Evolutionary conservation across 2,797 vertebrate species (phyloP).

Genomic region (Hyperoplus immaculatus): DNA sequence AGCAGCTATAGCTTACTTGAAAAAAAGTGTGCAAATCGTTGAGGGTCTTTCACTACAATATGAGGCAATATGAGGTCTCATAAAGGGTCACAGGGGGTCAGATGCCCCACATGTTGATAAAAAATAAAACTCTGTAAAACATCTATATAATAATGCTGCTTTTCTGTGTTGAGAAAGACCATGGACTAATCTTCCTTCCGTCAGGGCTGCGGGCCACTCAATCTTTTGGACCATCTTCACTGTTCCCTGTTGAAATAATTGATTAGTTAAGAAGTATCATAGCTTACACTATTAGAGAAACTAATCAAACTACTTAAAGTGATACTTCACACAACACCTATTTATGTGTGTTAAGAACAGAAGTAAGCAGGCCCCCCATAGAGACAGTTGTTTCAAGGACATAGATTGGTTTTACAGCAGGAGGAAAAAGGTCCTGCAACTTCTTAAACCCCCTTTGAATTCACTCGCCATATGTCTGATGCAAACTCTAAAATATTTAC

Average conservation of each 20-base stretch:
- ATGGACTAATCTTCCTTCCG: conserved; percentile 58
- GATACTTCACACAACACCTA: neutral
- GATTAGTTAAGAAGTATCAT: conserved; percentile 6
- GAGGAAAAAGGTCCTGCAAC: neutral
- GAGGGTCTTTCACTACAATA: conserved; percentile 73
- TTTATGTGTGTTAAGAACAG: neutral
- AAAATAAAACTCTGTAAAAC: conserved; percentile 82
- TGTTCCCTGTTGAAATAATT: conserved; percentile 79
- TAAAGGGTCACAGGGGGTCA: conserved; percentile 70
- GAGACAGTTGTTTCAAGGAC: neutral
- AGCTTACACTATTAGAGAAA: neutral
- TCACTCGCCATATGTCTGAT: neutral
- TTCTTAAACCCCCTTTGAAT: neutral
- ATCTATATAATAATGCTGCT: conserved; percentile 71
- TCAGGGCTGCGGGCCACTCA: conserved; percentile 60
- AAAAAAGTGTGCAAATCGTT: conserved; percentile 71
- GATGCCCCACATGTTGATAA: conserved; percentile 70
- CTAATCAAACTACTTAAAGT: neutral
- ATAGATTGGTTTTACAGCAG: neutral
- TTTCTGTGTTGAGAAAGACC: conserved; percentile 64
- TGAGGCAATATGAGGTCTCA: conserved; percentile 82
- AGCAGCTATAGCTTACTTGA: conserved; percentile 53
- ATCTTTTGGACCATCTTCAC: conserved; percentile 82
- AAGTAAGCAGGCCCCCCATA: too few species aligned
- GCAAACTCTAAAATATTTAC: neutral